These are phyloP conservation scores for Helleia helle DNA, from an alignment of 2,888 invertebrate genomes.

Conservation along the genomic window DNA sequence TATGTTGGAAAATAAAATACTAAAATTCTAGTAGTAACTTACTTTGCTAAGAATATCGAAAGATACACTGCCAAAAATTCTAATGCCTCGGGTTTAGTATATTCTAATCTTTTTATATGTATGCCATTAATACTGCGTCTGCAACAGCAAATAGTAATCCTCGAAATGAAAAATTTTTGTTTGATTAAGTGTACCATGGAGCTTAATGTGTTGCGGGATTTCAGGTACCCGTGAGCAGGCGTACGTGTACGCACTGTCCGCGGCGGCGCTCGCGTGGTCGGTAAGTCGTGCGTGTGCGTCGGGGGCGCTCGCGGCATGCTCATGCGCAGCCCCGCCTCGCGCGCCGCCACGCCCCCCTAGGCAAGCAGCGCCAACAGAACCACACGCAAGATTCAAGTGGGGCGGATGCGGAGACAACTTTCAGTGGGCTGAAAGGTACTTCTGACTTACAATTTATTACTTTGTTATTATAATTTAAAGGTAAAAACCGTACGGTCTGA, in stretches of 20 bases:
- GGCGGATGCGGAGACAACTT: constrained; percentile 90
- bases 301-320: constrained; percentile 83
- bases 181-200: too few species aligned
- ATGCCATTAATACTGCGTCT: too few species aligned
- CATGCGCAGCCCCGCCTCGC: constrained; percentile 83
- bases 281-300: constrained; percentile 85
- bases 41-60: too few species aligned
- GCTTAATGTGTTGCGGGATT: constrained; percentile 6
- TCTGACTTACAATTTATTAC: background rate
- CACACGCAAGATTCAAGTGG: constrained; percentile 85
- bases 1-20: too few species aligned
- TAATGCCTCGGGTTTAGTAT: too few species aligned
- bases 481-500: too few species aligned
- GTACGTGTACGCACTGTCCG: constrained; percentile 87
- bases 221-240: constrained; percentile 90
- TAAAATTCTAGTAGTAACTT: too few species aligned
- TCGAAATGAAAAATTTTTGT: too few species aligned
- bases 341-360: constrained; percentile 72
- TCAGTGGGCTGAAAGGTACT: constrained; percentile 79
- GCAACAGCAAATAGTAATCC: too few species aligned
- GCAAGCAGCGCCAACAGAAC: constrained; percentile 79
- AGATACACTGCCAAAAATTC: too few species aligned
- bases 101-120: too few species aligned
- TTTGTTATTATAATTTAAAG: background rate
- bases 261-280: constrained; percentile 84